phyloP scores from a whole-genome alignment of 2,888 invertebrate species.

The Crepidodera aurea region DNA sequence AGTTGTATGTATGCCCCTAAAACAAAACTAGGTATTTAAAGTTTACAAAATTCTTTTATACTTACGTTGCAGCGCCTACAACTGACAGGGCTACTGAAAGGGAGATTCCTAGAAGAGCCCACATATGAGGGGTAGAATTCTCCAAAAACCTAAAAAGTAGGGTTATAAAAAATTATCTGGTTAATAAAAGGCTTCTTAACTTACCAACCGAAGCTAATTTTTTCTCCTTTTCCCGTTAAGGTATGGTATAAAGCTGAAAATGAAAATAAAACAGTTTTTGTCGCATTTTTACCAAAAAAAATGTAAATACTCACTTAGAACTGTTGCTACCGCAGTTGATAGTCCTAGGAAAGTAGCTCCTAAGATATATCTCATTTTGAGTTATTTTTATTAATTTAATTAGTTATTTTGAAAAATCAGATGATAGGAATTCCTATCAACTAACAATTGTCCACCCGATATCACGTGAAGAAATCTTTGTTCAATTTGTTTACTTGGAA shows the following conservation, averaged over 20 bases:
- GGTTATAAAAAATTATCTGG: not conserved
- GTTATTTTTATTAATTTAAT: not conserved
- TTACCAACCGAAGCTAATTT: constrained; percentile 85
- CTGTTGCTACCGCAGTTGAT: constrained; percentile 53
- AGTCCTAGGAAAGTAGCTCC: constrained; percentile 58
- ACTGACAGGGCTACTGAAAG: constrained; percentile 94
- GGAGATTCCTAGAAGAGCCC: constrained; percentile 92
- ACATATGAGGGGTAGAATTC: constrained; percentile 93
- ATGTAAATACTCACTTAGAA: constrained; percentile 48
- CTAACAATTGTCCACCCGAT: constrained; percentile 4
- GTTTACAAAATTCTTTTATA: not conserved
- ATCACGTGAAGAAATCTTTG: constrained; percentile 2
- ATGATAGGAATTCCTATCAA: not conserved
- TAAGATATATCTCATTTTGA: constrained; percentile 62
- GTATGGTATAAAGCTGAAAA: constrained; percentile 70
- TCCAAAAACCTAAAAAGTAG: constrained; percentile 75
- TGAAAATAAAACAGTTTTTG: not conserved
- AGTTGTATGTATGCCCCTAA: constrained; percentile 82
- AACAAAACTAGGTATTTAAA: constrained; percentile 66
- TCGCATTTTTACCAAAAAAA: not conserved
- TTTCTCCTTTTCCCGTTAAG: constrained; percentile 85
- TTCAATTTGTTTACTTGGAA: not conserved
- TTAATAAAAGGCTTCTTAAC: constrained; percentile 42
- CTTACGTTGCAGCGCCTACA: constrained; percentile 89
- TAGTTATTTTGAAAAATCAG: not conserved